Percentiles rank a stretch among this genome's conserved stretches.
phyloP scores from a whole-genome alignment of 2,797 vertebrate species.

The Liasis olivaceus region DNA sequence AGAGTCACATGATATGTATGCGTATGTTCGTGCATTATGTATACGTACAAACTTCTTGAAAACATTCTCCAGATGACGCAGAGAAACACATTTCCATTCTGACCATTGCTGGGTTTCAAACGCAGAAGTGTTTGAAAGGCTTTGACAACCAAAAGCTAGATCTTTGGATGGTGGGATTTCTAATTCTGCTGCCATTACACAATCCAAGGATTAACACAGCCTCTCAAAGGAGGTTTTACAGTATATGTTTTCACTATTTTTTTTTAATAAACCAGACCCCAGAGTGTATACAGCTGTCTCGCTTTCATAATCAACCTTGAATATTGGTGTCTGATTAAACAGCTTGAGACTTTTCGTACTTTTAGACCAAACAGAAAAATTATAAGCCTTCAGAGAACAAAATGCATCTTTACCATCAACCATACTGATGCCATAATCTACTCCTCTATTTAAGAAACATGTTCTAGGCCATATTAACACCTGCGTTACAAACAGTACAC shows the following conservation, averaged over 20 bases:
- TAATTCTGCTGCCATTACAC: conserved; percentile 50
- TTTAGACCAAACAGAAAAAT: conserved; percentile 64
- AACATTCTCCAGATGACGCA: background rate
- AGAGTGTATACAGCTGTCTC: conserved; percentile 63
- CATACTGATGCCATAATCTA: conserved; percentile 49
- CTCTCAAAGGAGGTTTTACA: conserved; percentile 53
- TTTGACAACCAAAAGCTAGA: conserved; percentile 33
- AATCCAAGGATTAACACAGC: conserved; percentile 43
- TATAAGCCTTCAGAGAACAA: conserved; percentile 58
- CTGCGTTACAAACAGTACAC: background rate
- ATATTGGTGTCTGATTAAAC: conserved; percentile 68
- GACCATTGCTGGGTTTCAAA: background rate
- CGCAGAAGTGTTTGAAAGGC: conserved; percentile 10
- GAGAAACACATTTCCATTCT: background rate
- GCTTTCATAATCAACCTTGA: conserved; percentile 65
- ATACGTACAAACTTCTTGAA: background rate
- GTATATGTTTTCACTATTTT: conserved; percentile 58
- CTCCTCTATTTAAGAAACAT: conserved; percentile 6
- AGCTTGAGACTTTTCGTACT: conserved; percentile 62
- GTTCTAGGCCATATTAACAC: background rate
- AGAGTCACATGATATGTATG: background rate
- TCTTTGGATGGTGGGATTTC: conserved; percentile 38
- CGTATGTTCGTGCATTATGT: background rate
- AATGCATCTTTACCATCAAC: conserved; percentile 52
- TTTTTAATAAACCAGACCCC: conserved; percentile 16